Evolutionary conservation across 1,140 invertebrate genomes (phyloP), one percentile per base, ranked within the genome.

Genomic region (Ceratitis capitata): DNA sequence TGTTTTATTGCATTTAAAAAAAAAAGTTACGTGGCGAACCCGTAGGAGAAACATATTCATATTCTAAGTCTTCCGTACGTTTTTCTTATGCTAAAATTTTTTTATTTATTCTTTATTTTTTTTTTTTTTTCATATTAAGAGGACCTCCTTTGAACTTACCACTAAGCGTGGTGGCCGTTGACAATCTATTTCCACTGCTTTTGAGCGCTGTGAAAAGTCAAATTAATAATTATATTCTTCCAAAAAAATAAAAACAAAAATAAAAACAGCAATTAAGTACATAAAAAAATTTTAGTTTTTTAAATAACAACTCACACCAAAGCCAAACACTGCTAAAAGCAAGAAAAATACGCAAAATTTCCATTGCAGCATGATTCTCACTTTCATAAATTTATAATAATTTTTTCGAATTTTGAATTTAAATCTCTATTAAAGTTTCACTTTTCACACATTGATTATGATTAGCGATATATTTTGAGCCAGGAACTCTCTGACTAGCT

Each of bases 131-230:
- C n/a, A n/a, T n/a, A n/a, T n/a, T n/a, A n/a, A n/a, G n/a, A n/a
- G n/a, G n/a, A n/a, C n/a, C n/a, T n/a, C 47, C 7, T 23, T 23
- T 42, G 35, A 1, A 87, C 89, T 85, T 86, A 91, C 90, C 56
- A 91, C 89, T 47, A 91, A 86, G 35, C 87, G 88, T 0, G 90
- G 90, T 1, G 90, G 90, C 32, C 88, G 86, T 84, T 89, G 88
- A n/a, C 90, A 91, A 82, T 91, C 88, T 16, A 91, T 91, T 23
- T 49, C 78, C 10, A 83, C 61, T 16, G 84, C 82, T 39, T 26
- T 2, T n/a, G n/a, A 1, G 19, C 16, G 6, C 47, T 78, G 84
- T 86, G n/a, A 1, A 74, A 82, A 23, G 12, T 49, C 5, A 49
- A 0, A 61, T 61, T n/a, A n/a, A n/a, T n/a, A n/a, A n/a, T n/a